Evolutionary conservation across 2,888 invertebrate species (phyloP).

Genomic region (Tetragonula carbonaria): DNA sequence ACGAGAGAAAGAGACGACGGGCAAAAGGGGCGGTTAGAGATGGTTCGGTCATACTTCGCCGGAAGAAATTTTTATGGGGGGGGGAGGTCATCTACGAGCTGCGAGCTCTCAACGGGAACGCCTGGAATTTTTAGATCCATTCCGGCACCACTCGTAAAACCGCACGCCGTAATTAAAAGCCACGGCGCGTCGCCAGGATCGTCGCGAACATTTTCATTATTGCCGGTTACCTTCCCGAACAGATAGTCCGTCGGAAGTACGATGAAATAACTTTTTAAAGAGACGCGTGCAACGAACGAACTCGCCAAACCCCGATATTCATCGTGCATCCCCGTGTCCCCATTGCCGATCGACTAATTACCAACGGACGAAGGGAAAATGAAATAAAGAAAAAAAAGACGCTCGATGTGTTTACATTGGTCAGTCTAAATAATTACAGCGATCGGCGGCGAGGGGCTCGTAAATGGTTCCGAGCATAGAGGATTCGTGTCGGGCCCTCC

Average conservation of each 20-base stretch:
- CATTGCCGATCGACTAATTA: slow-evolving; percentile 34
- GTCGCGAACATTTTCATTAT: slow-evolving; percentile 59
- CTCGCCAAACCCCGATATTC: slow-evolving; percentile 33
- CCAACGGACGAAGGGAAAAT: background rate
- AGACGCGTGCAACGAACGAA: slow-evolving; percentile 13
- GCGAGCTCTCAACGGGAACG: slow-evolving; percentile 70
- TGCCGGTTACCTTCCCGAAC: slow-evolving; percentile 40
- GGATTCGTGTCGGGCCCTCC: background rate
- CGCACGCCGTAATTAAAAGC: slow-evolving; percentile 70
- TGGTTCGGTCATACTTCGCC: slow-evolving; percentile 69
- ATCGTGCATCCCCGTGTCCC: background rate
- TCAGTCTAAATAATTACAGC: background rate
- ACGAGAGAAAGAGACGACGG: background rate
- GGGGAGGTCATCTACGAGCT: slow-evolving; percentile 68
- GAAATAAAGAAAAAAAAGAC: background rate
- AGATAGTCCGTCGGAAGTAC: slow-evolving; percentile 32
- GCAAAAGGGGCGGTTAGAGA: background rate
- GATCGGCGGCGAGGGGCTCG: background rate
- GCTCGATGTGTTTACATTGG: background rate
- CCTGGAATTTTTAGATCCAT: slow-evolving; percentile 75
- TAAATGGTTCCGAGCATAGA: background rate
- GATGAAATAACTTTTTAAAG: background rate
- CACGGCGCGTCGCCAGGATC: slow-evolving; percentile 56
- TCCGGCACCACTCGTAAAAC: slow-evolving; percentile 68
- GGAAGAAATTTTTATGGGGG: slow-evolving; percentile 81